Evolutionary conservation across 2,113 vertebrate species (phyloP).

Genomic region (Zapornia atra): DNA sequence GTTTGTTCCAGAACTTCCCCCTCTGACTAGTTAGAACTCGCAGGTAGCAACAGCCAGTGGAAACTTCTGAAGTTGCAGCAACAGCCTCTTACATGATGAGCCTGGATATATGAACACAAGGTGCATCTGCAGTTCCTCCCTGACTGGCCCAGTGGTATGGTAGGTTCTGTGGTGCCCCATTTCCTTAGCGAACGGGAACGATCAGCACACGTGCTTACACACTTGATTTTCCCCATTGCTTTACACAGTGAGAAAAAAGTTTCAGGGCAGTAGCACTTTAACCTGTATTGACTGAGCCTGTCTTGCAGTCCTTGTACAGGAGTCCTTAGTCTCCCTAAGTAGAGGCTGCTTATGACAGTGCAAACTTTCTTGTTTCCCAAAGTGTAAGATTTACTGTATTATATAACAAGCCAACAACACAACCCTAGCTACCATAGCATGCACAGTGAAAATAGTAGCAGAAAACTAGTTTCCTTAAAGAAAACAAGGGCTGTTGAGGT

Average conservation of each 20-base stretch:
- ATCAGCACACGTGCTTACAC: neutral
- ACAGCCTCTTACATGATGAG: neutral
- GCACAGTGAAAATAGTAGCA: neutral
- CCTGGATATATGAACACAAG: neutral
- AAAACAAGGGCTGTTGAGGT: neutral
- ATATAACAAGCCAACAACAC: neutral
- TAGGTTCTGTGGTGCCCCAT: neutral
- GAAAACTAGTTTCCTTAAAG: neutral
- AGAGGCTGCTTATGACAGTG: too few species aligned
- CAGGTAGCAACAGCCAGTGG: neutral
- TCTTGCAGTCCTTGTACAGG: neutral
- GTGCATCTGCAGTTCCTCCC: neutral
- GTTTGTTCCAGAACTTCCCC: neutral
- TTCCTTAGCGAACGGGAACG: neutral
- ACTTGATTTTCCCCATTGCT: neutral
- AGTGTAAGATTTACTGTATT: neutral
- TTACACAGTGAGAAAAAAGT: neutral
- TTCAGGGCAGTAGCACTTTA: neutral
- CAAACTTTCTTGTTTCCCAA: too few species aligned
- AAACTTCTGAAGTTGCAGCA: neutral
- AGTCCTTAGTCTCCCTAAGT: too few species aligned
- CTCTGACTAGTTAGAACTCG: neutral
- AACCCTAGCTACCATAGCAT: neutral
- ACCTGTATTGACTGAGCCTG: neutral
- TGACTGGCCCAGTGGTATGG: too few species aligned